Evolutionary conservation across 2,113 vertebrate species (phyloP).

Genomic region (Eleginops maclovinus): DNA sequence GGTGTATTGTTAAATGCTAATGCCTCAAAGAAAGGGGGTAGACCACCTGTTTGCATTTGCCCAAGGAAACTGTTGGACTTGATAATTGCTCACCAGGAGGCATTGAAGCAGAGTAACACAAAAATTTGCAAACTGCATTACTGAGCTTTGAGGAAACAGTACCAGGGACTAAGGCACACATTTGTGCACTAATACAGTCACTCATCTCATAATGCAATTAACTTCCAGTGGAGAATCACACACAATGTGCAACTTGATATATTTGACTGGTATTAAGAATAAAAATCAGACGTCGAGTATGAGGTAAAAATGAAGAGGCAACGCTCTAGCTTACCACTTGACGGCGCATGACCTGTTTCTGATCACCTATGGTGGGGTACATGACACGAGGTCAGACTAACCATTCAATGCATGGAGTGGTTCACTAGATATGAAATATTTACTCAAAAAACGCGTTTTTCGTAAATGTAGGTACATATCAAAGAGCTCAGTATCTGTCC

Average conservation of each 20-base stretch:
- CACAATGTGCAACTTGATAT: neutral
- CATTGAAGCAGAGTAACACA: conserved; percentile 54
- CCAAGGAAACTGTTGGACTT: conserved; percentile 82
- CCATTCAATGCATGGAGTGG: neutral
- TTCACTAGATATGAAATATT: neutral
- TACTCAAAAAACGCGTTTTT: neutral
- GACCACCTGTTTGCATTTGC: conserved; percentile 83
- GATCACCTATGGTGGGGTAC: conserved; percentile 53
- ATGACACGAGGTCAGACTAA: conserved; percentile 67
- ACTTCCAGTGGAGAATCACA: fast-evolving
- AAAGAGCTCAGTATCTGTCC: neutral
- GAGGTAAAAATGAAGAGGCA: neutral
- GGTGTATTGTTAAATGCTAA: conserved; percentile 81
- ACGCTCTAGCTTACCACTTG: conserved; percentile 53
- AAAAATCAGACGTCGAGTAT: neutral
- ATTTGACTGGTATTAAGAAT: no score
- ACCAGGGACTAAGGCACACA: neutral
- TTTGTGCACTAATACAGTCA: neutral
- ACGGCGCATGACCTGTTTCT: conserved; percentile 65
- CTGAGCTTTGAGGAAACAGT: neutral
- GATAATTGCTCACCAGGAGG: conserved; percentile 87
- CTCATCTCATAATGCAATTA: neutral
- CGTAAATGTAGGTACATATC: neutral
- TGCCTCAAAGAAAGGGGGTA: conserved; percentile 51
- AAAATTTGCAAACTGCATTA: conserved; percentile 16